Conservation (phyloP, 2,113 vertebrate genomes). For the Rousettus leschenaultii region DNA sequence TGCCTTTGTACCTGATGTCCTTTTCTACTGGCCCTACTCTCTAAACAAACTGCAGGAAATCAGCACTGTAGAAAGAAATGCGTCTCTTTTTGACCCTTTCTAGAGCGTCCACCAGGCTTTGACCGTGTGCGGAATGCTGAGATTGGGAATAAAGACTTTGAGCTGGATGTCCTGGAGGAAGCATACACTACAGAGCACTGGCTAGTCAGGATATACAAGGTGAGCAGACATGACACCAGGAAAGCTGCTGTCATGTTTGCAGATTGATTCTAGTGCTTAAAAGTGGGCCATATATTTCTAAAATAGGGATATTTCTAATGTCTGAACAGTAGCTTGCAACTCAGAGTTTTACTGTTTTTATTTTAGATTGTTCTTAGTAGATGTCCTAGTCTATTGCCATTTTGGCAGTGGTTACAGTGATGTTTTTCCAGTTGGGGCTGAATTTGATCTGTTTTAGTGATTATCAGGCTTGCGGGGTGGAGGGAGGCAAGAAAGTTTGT, state of each 20-base stretch:
- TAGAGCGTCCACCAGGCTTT: constrained; percentile 98
- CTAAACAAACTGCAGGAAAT: background rate
- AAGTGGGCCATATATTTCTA: background rate
- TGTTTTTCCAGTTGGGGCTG: background rate
- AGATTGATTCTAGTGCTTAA: background rate
- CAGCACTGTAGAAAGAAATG: background rate
- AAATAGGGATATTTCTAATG: background rate
- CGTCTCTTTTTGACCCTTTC: background rate
- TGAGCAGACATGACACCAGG: constrained; percentile 42
- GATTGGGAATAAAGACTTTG: constrained; percentile 99
- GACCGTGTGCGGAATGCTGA: constrained; percentile 97
- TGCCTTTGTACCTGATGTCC: background rate
- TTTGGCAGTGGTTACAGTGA: background rate
- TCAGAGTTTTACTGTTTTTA: background rate
- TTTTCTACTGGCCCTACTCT: background rate
- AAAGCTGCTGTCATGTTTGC: background rate
- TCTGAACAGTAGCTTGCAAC: background rate
- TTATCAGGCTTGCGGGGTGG: background rate
- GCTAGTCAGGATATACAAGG: constrained; percentile 99
- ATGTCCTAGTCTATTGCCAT: background rate
- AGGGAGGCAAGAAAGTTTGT: background rate
- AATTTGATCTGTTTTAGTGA: background rate
- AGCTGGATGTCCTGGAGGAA: constrained; percentile 97
- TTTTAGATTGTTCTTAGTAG: background rate
- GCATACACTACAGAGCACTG: constrained; percentile 99